phyloP scores from a whole-genome alignment of 2,888 invertebrate species.

The Papilio protenor region DNA sequence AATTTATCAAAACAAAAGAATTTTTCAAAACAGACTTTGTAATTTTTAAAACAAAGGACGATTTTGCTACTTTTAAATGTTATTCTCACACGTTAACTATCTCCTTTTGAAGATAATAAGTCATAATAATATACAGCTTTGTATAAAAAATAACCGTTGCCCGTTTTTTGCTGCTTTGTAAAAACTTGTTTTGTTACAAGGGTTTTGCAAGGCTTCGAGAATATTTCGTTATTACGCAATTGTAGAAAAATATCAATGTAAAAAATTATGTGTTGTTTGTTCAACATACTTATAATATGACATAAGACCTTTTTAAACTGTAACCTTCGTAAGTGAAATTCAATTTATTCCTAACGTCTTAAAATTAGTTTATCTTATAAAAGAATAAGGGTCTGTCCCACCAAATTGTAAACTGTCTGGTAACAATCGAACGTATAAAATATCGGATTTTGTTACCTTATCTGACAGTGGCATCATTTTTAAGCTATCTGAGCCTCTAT shows the following conservation, averaged over 20 bases:
- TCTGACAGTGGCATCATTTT: no score
- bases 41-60: not conserved
- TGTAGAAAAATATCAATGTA: slow-evolving; percentile 13
- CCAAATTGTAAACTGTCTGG: no score
- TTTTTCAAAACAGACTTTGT: not conserved
- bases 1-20: not conserved
- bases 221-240: slow-evolving; percentile 21
- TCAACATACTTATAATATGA: not conserved
- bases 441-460: no score
- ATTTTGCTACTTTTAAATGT: not conserved
- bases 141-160: not conserved
- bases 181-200: slow-evolving; percentile 25
- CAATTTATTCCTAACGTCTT: not conserved
- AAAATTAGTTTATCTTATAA: no score
- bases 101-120: not conserved
- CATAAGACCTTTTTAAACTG: not conserved
- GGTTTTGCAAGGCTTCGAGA: slow-evolving; percentile 24
- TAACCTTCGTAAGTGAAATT: not conserved
- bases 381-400: no score
- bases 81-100: not conserved
- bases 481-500: no score
- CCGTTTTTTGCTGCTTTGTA: slow-evolving; percentile 1
- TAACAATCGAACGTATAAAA: no score
- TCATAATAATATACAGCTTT: not conserved
- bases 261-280: not conserved